Evolutionary conservation across 2,888 invertebrate species (phyloP).

Genomic region (Herminia tarsipennalis): DNA sequence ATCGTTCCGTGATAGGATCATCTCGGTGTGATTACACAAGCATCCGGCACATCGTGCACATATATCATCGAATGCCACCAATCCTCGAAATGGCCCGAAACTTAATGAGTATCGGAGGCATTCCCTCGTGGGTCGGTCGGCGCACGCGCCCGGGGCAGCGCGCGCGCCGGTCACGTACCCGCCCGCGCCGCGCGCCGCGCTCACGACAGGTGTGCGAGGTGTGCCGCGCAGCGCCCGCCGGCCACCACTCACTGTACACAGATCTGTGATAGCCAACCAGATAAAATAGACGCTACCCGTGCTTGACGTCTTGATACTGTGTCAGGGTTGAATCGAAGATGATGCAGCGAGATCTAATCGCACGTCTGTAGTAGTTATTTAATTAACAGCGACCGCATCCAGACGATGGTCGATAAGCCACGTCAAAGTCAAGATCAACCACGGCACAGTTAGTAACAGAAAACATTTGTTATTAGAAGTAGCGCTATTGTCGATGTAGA

Average conservation of each 20-base stretch:
- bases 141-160: constrained; percentile 55
- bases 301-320: constrained; percentile 67
- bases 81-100: constrained; percentile 76
- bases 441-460: background rate
- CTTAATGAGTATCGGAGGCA: constrained; percentile 80
- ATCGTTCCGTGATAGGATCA: constrained; percentile 45
- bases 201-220: constrained; percentile 54
- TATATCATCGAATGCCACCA: constrained; percentile 73
- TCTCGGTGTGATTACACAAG: constrained; percentile 70
- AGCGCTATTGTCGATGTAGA: background rate
- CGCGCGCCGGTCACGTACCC: constrained; percentile 57
- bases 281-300: constrained; percentile 54
- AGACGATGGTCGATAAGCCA: constrained; percentile 30
- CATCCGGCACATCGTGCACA: constrained; percentile 74
- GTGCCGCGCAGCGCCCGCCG: constrained; percentile 39
- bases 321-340: constrained; percentile 56
- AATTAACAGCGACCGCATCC: constrained; percentile 58
- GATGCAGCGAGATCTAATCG: constrained; percentile 54
- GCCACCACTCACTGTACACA: constrained; percentile 43
- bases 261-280: constrained; percentile 55
- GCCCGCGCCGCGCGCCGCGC: constrained; percentile 20
- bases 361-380: constrained; percentile 59
- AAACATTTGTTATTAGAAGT: constrained; percentile 8
- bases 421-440: constrained; percentile 14
- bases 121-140: constrained; percentile 64